A percentile compares a stretch with the other conserved stretches of the same genome.
Evolutionary conservation across 2,888 invertebrate genomes (phyloP).

Genomic region (Nemoura dubitans): DNA sequence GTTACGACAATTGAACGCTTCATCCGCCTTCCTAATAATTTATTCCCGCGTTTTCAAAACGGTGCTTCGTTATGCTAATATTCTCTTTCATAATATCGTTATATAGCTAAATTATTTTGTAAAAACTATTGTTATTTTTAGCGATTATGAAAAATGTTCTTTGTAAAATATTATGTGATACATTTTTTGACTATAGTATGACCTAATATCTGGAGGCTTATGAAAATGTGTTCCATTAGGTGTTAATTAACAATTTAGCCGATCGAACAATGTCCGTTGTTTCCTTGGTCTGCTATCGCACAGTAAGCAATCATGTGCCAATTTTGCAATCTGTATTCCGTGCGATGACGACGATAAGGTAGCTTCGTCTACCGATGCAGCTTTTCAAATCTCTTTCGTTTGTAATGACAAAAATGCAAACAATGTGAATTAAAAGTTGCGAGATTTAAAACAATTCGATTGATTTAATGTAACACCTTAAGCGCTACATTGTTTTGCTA

Average conservation of each 20-base stretch:
- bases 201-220: neutral
- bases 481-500: too few species aligned
- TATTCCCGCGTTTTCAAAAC: neutral
- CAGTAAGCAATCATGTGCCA: neutral
- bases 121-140: neutral
- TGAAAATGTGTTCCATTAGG: conserved; percentile 1
- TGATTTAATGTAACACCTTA: too few species aligned
- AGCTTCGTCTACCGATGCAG: neutral
- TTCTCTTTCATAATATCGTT: neutral
- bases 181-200: neutral
- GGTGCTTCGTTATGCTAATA: neutral
- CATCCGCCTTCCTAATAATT: neutral
- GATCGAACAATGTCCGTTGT: too few species aligned
- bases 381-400: neutral
- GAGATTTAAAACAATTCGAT: too few species aligned
- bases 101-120: neutral
- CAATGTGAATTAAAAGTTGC: too few species aligned
- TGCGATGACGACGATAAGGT: neutral
- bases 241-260: neutral
- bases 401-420: too few species aligned
- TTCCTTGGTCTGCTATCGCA: neutral
- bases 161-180: neutral
- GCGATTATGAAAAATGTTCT: neutral
- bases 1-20: neutral
- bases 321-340: neutral